phyloP scores from a whole-genome alignment of 2,113 vertebrate species.

The Sialia sialis region DNA sequence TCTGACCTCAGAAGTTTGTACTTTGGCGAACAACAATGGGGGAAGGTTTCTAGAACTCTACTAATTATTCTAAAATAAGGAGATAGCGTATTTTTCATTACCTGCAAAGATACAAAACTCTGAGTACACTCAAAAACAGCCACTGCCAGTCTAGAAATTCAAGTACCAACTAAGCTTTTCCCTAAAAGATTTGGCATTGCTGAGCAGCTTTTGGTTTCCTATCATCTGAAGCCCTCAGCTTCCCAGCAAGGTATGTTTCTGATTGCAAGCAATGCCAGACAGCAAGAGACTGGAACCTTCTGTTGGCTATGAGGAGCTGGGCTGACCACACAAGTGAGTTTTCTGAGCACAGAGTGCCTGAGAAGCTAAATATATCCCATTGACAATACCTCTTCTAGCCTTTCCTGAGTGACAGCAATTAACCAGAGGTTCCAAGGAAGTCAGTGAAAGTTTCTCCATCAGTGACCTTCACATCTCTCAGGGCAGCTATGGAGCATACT shows the following conservation, averaged over 20 bases:
- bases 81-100: not conserved
- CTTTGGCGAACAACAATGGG: not conserved
- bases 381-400: not conserved
- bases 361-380: not conserved
- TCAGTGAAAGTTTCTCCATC: not conserved
- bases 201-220: not conserved
- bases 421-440: not conserved
- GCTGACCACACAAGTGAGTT: not conserved
- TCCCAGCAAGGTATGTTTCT: not conserved
- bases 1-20: conserved; percentile 3
- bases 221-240: not conserved
- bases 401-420: not conserved
- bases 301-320: not conserved
- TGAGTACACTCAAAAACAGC: not conserved
- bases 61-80: not conserved
- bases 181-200: not conserved
- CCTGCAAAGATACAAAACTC: not conserved
- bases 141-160: not conserved
- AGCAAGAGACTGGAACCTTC: not conserved
- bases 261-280: not conserved
- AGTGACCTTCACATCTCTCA: not conserved
- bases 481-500: fast-evolving
- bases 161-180: not conserved
- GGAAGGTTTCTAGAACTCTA: not conserved
- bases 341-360: not conserved